Evolutionary conservation across 2,888 invertebrate species (phyloP).

Genomic region (Zaprionus lineosus): DNA sequence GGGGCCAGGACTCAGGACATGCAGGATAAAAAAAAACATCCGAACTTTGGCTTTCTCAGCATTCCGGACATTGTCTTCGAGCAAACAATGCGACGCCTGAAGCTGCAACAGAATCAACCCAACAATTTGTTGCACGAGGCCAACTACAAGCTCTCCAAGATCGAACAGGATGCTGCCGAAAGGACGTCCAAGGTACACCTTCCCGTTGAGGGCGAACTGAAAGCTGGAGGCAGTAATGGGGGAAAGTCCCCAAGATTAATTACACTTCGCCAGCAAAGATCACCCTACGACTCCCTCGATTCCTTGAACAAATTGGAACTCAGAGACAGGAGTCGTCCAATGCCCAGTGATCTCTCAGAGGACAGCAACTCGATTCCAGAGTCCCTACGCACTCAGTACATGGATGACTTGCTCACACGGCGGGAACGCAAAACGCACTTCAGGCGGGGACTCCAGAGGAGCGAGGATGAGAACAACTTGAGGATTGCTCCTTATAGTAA

Average conservation of each 20-base stretch:
- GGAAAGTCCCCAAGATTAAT: too few relatives aligned
- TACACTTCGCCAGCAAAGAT: too few relatives aligned
- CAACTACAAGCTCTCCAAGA: slow-evolving; percentile 82
- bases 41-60: slow-evolving; percentile 2
- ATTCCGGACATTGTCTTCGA: slow-evolving; percentile 58
- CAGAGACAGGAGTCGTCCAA: too few relatives aligned
- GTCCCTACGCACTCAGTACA: slow-evolving; percentile 38
- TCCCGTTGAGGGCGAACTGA: slow-evolving; percentile 21
- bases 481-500: too few relatives aligned
- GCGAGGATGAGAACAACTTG: slow-evolving; percentile 10
- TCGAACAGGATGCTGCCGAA: slow-evolving; percentile 80
- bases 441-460: slow-evolving; percentile 1
- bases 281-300: too few relatives aligned
- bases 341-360: slow-evolving; percentile 77
- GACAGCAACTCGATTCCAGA: slow-evolving; percentile 75
- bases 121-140: slow-evolving; percentile 82
- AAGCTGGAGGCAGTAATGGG: too few relatives aligned
- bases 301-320: too few relatives aligned
- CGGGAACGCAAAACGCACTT: slow-evolving; percentile 40
- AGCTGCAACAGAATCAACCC: slow-evolving; percentile 20
- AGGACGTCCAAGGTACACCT: slow-evolving; percentile 4
- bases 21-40: background rate
- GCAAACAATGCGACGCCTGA: slow-evolving; percentile 45
- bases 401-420: slow-evolving; percentile 54
- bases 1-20: background rate